Conservation (phyloP, 2,888 invertebrate species). For the Acanthosepion esculentum region DNA sequence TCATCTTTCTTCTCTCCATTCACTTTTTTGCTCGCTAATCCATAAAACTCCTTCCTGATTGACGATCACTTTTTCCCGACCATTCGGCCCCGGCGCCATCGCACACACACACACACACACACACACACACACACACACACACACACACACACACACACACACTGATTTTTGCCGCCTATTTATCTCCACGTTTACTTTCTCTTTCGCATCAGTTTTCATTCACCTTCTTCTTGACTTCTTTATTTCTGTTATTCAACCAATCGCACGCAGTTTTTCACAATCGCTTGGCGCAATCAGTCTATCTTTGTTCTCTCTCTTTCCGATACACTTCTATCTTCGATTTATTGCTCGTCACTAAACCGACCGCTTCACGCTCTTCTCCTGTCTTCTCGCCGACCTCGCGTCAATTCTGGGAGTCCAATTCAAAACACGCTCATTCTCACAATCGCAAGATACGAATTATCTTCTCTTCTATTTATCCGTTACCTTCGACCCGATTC, state of each 20-base stretch:
- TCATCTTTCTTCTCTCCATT: too few species aligned
- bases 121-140: too few species aligned
- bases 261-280: conserved; percentile 11
- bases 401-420: neutral
- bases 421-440: conserved; percentile 17
- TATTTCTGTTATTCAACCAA: neutral
- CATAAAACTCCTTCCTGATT: too few species aligned
- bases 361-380: too few species aligned
- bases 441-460: conserved; percentile 4
- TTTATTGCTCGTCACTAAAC: too few species aligned
- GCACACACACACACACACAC: too few species aligned
- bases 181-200: neutral
- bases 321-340: neutral
- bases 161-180: neutral
- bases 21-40: too few species aligned
- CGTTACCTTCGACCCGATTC: neutral
- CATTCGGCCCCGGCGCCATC: too few species aligned
- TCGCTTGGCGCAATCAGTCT: neutral
- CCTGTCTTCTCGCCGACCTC: neutral
- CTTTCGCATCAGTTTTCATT: neutral
- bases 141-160: too few species aligned
- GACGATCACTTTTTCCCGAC: too few species aligned
- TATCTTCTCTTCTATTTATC: conserved; percentile 20
- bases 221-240: neutral
- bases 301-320: neutral